These are phyloP conservation scores for Sussaba pulchella DNA, from an alignment of 2,888 invertebrate genomes.

Conservation along the genomic window DNA sequence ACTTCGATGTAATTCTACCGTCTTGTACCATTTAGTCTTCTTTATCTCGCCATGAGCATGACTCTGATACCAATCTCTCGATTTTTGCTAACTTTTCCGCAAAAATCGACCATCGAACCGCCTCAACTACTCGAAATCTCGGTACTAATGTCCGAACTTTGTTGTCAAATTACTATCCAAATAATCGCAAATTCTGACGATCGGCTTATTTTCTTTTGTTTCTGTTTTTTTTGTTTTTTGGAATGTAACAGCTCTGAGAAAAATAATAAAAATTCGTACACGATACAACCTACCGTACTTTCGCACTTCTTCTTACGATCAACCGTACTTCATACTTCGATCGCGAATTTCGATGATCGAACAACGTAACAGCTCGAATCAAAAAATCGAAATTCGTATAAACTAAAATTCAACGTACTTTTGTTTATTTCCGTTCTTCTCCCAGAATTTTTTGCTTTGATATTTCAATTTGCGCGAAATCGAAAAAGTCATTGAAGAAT, in stretches of 20 bases:
- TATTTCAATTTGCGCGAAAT: neutral
- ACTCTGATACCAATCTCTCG: neutral
- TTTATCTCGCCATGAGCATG: constrained; percentile 1
- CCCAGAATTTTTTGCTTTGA: neutral
- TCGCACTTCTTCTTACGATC: neutral
- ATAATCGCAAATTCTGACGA: neutral
- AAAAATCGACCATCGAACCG: constrained; percentile 3
- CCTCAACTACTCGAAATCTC: neutral
- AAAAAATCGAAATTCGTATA: neutral
- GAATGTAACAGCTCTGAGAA: neutral
- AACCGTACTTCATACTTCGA: neutral
- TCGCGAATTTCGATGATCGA: too few species aligned
- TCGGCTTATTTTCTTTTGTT: too few species aligned
- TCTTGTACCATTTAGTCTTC: constrained; percentile 8
- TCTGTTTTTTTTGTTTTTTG: too few species aligned
- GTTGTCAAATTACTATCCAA: neutral
- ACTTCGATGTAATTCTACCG: constrained; percentile 3
- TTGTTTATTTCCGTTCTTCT: neutral
- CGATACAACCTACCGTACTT: neutral
- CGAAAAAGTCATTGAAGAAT: too few species aligned
- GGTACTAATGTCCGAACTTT: neutral
- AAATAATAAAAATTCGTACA: too few species aligned
- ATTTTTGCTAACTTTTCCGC: neutral
- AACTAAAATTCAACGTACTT: neutral
- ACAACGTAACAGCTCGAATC: too few species aligned